phyloP scores from a whole-genome alignment of 1,140 invertebrate genomes.

The Formica selysi region DNA sequence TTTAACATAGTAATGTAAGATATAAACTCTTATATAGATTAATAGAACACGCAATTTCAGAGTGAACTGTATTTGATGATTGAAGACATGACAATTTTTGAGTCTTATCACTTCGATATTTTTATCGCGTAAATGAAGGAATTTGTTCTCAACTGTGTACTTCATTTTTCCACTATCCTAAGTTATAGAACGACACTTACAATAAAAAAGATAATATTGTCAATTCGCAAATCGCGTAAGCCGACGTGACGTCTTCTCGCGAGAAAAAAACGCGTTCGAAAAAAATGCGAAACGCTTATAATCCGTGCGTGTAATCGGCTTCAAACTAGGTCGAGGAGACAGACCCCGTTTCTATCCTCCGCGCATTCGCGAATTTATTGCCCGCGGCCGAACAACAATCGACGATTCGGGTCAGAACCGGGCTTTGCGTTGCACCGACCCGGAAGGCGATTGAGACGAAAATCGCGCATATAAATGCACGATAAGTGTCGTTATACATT shows the following conservation, averaged over 20 bases:
- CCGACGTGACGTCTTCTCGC: neutral
- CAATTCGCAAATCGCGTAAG: conserved; percentile 10
- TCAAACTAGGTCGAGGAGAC: conserved; percentile 76
- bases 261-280: neutral
- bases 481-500: neutral
- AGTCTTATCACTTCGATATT: neutral
- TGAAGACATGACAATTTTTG: neutral
- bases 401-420: conserved; percentile 73
- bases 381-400: conserved; percentile 77
- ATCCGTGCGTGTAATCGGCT: conserved; percentile 66
- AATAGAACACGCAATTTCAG: neutral
- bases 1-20: neutral
- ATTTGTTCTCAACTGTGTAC: neutral
- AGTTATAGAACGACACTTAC: neutral
- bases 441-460: conserved; percentile 57
- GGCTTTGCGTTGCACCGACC: conserved; percentile 29
- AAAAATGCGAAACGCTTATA: conserved; percentile 58
- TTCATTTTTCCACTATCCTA: neutral
- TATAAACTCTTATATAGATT: neutral
- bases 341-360: conserved; percentile 51
- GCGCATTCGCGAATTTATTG: conserved; percentile 73
- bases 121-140: neutral
- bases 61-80: neutral
- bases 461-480: conserved; percentile 20
- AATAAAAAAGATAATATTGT: conserved; percentile 34